Base-by-base conservation (phyloP, 2,113 vertebrate species). In the Pachypanchax playfairii region DNA sequence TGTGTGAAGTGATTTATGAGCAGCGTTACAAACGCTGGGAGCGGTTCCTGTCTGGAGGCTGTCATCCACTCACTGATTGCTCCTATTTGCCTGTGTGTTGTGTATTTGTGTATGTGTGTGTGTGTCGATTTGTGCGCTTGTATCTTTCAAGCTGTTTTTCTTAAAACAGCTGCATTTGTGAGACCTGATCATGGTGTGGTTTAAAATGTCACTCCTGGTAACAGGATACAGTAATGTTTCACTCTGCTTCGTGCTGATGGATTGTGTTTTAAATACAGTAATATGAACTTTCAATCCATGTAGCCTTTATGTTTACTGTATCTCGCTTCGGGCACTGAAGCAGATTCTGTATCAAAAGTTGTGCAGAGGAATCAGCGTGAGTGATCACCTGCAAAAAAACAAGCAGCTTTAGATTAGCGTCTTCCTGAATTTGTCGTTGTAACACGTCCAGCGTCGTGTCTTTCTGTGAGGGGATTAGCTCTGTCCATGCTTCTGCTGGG, bases 1-100 rank as follows among this genome's bases (percentile, higher is more conserved):
- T 65, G 63, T 70, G 59, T 31, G 35, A 49, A 49, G 60, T 84
- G 78, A 88, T 85, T 88, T 82, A 84, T 80, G 68, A 61, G 44
- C 70, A 57, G 39, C 24, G 13, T 52, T 72, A 49, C 55, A 56
- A 53, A 78, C 61, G 71, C 75, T 80, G 44, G 62, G 62, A 77
- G 73, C 65, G 71, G 66, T 83, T 84, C 77, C 79, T 83, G 75
- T 83, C 65, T 67, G 14, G 29, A 63, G 44, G 43, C 61, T 44
- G 62, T 76, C 71, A 80, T 70, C 80, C 60, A 74, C 70, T 53
- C 62, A 66, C 74, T 75, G 70, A 82, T 82, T 82, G 70, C 75
- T 47, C 60, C 56, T 71, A 29, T 80, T 77, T 76, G 54, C 75
- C 58, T 66, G n/a, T 25, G 56, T 73, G 75, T 46, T 67, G 58